These are phyloP conservation scores for Diadumene lineata DNA, from an alignment of 92 coral and sea anemone genomes.

Conservation along the genomic window DNA sequence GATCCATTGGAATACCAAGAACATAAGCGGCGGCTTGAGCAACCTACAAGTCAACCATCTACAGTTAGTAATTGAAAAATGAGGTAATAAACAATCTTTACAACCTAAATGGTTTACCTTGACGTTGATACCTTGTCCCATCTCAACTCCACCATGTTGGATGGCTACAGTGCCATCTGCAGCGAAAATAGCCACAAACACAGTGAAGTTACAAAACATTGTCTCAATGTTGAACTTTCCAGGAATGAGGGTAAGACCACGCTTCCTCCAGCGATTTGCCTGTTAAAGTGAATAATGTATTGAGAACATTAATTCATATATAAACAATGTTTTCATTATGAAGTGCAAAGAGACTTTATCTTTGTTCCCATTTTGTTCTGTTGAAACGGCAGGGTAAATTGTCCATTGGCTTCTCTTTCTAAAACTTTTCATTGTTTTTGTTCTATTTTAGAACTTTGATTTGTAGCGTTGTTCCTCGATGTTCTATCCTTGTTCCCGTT, in stretches of 20 bases:
- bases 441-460: no score
- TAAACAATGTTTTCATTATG: not conserved
- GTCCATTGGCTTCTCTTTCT: no score
- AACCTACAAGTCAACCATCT: slow-evolving; percentile 19
- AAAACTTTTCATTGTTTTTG: no score
- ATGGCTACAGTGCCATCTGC: slow-evolving; percentile 83
- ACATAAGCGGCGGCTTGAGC: slow-evolving; percentile 55
- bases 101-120: slow-evolving; percentile 57
- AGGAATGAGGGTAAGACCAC: slow-evolving; percentile 84
- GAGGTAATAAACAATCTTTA: not conserved
- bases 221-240: slow-evolving; percentile 58
- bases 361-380: no score
- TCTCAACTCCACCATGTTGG: slow-evolving; percentile 82
- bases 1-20: slow-evolving; percentile 48
- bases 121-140: slow-evolving; percentile 90
- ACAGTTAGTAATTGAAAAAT: no score
- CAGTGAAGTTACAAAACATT: slow-evolving; percentile 40
- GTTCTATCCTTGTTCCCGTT: not conserved
- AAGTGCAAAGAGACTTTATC: not conserved
- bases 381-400: no score
- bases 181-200: slow-evolving; percentile 73
- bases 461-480: no score
- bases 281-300: not conserved
- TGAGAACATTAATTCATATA: no score
- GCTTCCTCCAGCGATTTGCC: slow-evolving; percentile 94